These are phyloP conservation scores for Tridacna gigas DNA, from an alignment of 2,888 invertebrate genomes.

Conservation along the genomic window DNA sequence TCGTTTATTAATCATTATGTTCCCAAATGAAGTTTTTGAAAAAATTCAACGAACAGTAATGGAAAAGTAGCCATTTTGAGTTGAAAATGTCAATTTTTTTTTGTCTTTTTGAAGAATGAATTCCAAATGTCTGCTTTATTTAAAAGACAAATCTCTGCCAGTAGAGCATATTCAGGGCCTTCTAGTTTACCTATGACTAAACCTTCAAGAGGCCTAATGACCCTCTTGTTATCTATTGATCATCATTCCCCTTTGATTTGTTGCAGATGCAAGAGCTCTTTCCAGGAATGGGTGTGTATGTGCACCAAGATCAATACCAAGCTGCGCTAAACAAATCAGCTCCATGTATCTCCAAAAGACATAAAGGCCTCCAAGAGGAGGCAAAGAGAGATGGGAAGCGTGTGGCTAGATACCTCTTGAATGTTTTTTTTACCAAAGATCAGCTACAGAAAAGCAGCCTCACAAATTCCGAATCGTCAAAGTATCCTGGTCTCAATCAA, in stretches of 20 bases:
- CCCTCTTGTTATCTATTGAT: constrained; percentile 9
- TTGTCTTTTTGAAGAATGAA: too few species aligned
- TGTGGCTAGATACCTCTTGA: constrained; percentile 27
- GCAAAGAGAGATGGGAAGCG: constrained; percentile 24
- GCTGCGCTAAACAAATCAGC: constrained; percentile 36
- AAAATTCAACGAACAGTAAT: too few species aligned
- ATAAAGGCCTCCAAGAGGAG: background rate
- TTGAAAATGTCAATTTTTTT: too few species aligned
- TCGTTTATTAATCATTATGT: too few species aligned
- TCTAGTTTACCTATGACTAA: constrained; percentile 9
- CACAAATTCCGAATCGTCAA: constrained; percentile 23
- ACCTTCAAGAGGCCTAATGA: background rate
- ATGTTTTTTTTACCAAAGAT: constrained; percentile 30
- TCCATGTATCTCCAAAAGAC: constrained; percentile 11
- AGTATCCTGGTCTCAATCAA: constrained; percentile 28
- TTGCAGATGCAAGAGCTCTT: constrained; percentile 37
- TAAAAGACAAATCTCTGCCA: too few species aligned
- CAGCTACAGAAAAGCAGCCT: constrained; percentile 34
- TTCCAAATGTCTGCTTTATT: too few species aligned
- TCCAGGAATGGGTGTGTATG: constrained; percentile 28
- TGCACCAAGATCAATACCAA: constrained; percentile 29
- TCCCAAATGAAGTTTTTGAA: too few species aligned
- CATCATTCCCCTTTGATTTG: constrained; percentile 16
- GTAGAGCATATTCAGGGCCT: too few species aligned
- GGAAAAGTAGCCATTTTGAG: too few species aligned